phyloP scores from a whole-genome alignment of 2,113 vertebrate genomes.

The Indicator maculatus region DNA sequence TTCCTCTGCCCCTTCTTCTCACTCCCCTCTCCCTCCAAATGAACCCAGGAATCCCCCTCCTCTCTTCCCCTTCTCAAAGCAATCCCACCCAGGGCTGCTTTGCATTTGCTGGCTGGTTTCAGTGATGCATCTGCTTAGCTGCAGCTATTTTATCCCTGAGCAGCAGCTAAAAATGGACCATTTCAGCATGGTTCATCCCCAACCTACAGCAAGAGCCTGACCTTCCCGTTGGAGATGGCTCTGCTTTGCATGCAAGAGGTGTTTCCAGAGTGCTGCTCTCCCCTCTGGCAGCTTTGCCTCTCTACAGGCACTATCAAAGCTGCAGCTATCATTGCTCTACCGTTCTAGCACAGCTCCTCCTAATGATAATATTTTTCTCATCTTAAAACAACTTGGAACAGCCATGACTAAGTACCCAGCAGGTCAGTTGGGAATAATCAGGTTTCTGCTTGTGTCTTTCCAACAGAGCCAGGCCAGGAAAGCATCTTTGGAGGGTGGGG shows the following conservation, averaged over 20 bases:
- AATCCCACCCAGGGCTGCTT: not conserved
- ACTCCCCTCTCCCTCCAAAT: not conserved
- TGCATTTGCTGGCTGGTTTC: not conserved
- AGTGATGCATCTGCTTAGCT: not conserved
- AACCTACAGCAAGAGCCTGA: not conserved
- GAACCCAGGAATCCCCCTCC: not conserved
- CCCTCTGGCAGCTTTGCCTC: not conserved
- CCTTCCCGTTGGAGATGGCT: not conserved
- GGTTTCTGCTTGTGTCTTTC: not conserved
- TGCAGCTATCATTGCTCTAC: not conserved
- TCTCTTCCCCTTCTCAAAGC: not conserved
- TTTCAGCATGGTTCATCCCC: not conserved
- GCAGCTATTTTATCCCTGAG: not conserved
- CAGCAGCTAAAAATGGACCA: not conserved
- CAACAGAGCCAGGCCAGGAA: not conserved
- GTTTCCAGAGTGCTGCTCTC: not conserved
- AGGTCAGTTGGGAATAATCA: constrained; percentile 14
- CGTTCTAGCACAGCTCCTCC: not conserved
- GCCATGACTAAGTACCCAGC: constrained; percentile 23
- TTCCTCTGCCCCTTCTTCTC: not conserved
- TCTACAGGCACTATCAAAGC: not conserved
- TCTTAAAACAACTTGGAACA: not conserved
- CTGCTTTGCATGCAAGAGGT: not conserved
- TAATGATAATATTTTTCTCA: constrained; percentile 37
- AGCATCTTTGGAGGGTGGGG: not conserved